phyloP scores from a whole-genome alignment of 2,888 invertebrate genomes.

The Ormyrus nitidulus region DNA sequence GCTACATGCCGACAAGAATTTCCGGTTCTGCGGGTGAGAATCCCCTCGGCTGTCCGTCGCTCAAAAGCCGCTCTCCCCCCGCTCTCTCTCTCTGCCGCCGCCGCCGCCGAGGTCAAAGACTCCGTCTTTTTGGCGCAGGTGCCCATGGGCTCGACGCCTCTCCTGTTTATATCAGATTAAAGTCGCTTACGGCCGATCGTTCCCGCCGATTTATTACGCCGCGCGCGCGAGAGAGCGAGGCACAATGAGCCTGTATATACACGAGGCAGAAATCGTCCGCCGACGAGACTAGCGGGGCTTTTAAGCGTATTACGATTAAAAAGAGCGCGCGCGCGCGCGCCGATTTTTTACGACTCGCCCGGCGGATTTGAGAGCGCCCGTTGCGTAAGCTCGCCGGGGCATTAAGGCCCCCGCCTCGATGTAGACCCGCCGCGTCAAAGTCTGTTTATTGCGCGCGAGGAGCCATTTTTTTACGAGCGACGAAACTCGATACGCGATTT shows the following conservation, averaged over 20 bases:
- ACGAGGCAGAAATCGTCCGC: too few relatives aligned
- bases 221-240: background rate
- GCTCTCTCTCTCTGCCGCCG: background rate
- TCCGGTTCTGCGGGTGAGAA: slow-evolving; percentile 57
- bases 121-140: background rate
- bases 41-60: slow-evolving; percentile 16
- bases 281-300: background rate
- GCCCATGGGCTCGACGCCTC: background rate
- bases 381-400: too few relatives aligned
- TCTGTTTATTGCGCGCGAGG: too few relatives aligned
- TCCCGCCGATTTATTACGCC: slow-evolving; percentile 11
- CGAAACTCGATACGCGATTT: too few relatives aligned
- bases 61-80: background rate
- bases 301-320: background rate
- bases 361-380: background rate
- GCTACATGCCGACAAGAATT: slow-evolving; percentile 57
- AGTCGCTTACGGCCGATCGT: slow-evolving; percentile 17
- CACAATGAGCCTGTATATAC: slow-evolving; percentile 13
- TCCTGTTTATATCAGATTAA: slow-evolving; percentile 30
- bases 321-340: background rate
- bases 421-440: too few relatives aligned
- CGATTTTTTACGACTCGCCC: background rate
- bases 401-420: too few relatives aligned
- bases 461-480: too few relatives aligned
- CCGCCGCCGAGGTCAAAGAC: slow-evolving; percentile 38